Evolutionary conservation across 2,888 invertebrate genomes (phyloP).

Genomic region (Chymomyza caudatula): DNA sequence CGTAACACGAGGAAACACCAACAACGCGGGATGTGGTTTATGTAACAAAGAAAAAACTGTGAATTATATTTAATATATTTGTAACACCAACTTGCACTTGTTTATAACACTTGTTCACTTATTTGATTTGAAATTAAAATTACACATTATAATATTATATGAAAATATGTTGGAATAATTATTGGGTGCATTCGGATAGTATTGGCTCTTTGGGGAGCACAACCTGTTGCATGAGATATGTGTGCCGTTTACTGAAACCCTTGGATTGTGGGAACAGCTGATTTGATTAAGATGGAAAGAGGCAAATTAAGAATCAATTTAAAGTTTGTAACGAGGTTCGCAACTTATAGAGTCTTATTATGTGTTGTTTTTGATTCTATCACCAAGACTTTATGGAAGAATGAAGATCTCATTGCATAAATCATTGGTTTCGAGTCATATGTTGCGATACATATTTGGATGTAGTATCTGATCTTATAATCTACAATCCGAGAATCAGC

Average conservation of each 20-base stretch:
- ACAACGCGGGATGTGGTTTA: conserved; percentile 78
- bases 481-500: too few relatives aligned
- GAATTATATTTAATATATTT: background rate
- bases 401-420: too few relatives aligned
- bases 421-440: too few relatives aligned
- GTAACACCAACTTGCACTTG: conserved; percentile 6
- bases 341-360: too few relatives aligned
- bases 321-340: too few relatives aligned
- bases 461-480: too few relatives aligned
- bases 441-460: too few relatives aligned
- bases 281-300: conserved; percentile 5
- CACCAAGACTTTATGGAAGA: too few relatives aligned
- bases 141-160: background rate
- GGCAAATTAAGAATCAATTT: too few relatives aligned
- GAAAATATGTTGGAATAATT: background rate
- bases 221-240: conserved; percentile 36
- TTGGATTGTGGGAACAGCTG: conserved; percentile 29
- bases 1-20: conserved; percentile 98
- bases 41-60: conserved; percentile 13
- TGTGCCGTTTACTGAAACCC: background rate
- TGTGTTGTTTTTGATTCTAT: too few relatives aligned
- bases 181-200: background rate
- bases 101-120: conserved; percentile 8
- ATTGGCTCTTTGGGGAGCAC: background rate
- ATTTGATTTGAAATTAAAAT: background rate